Conservation (phyloP, 2,797 vertebrate genomes). For the Pangasius mekongensis region DNA sequence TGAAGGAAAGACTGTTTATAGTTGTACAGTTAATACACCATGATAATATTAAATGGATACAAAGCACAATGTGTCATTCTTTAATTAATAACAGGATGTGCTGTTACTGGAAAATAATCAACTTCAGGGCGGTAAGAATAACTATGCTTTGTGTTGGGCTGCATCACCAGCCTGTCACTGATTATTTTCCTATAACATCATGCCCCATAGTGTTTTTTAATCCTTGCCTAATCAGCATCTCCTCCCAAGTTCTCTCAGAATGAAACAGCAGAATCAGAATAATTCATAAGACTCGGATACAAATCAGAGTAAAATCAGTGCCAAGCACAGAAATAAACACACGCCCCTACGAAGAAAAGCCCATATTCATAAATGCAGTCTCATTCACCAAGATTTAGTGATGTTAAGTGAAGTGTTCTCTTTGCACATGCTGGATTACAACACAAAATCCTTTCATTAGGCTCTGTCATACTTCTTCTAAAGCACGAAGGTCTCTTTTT, state of each 20-base stretch:
- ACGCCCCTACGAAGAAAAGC: constrained; percentile 20
- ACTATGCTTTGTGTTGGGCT: neutral
- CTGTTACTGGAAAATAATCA: neutral
- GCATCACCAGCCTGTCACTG: neutral
- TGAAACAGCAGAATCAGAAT: constrained; percentile 5
- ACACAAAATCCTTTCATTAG: constrained; percentile 38
- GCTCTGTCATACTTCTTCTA: constrained; percentile 37
- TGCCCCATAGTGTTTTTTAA: neutral
- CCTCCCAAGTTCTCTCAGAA: neutral
- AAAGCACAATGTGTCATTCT: neutral
- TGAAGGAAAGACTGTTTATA: neutral
- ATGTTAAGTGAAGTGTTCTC: constrained; percentile 29
- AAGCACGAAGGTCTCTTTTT: constrained; percentile 42
- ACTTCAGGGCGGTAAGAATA: neutral
- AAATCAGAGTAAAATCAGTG: constrained; percentile 10
- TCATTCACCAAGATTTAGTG: constrained; percentile 25
- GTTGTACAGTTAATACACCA: neutral
- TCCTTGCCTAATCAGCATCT: neutral
- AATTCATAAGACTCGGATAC: constrained; percentile 14
- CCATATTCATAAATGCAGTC: constrained; percentile 41
- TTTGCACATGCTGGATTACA: constrained; percentile 17
- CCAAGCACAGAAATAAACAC: constrained; percentile 1
- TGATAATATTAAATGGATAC: neutral
- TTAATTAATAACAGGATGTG: neutral
- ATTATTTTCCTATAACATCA: neutral